Evolutionary conservation across 1,140 invertebrate genomes (phyloP), one percentile per base, ranked within the genome.

Genomic region (Drosophila repleta): DNA sequence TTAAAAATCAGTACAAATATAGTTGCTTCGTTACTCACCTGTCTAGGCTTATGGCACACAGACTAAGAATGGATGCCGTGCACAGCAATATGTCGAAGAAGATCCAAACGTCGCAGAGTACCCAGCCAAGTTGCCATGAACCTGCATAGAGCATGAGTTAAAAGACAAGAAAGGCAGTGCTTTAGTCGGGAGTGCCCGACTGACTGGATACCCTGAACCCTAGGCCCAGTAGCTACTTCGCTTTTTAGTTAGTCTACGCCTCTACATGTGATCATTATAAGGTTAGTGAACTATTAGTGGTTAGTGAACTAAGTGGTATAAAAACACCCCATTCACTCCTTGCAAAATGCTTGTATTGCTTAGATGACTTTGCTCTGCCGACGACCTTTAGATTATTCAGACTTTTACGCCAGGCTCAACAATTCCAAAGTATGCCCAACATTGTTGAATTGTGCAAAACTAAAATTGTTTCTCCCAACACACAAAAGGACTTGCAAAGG

Each of bases 61-160:
- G 91, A 85, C 94, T 95, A 52, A 97, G 93, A 84, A 97, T 95
- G 76, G 96, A 94, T 65, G 97, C 95, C 2, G 98, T 99, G 91
- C 98, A 98, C 1, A 98, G 95, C 4, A 98, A 93, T 43, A 99
- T 96, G 89, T 99, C 98, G 85, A 98, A 93, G 0, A 97, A 98
- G 45, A 98, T 95, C 97, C 97, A 99, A 57, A 97, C 94, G 82
- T 97, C 95, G 90, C 96, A 97, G 15, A 97, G 92, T 4, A 95
- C 92, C 92, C 94, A 94, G n/a, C 96, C 96, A 2, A 97, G 93
- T 74, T 94, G 93, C 96, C 96, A 97, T 64, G 93, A 93, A 61
- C 96, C 96, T 95, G 79, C 20, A 83, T 90, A 60, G 56, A 24
- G 53, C 64, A 71, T 48, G 0, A n/a, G 15, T 13, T 24, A n/a